phyloP scores from a whole-genome alignment of 2,888 invertebrate species.

The Ochropleura plecta region DNA sequence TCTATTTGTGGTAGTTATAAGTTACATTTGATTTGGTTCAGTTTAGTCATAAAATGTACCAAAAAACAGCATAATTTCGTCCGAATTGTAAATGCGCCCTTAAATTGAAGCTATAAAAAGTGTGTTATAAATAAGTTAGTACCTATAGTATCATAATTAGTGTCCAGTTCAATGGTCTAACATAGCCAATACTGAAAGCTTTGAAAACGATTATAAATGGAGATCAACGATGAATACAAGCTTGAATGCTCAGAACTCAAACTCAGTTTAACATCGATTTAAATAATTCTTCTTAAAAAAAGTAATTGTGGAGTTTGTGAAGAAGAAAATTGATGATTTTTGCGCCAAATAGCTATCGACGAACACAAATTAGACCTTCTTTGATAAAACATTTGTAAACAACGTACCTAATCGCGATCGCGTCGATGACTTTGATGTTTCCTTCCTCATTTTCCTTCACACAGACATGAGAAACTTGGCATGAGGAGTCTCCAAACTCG shows the following conservation, averaged over 20 bases:
- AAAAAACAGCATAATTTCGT: too few relatives aligned
- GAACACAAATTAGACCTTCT: constrained; percentile 35
- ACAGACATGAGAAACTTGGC: constrained; percentile 50
- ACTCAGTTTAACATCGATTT: not conserved
- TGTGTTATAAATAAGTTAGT: not conserved
- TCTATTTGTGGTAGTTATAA: too few relatives aligned
- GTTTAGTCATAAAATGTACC: too few relatives aligned
- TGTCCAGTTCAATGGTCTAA: not conserved
- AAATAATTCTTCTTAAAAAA: not conserved
- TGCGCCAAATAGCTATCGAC: not conserved
- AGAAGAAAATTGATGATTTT: not conserved
- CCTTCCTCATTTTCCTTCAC: constrained; percentile 43
- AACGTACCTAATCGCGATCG: constrained; percentile 42
- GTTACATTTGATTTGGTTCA: too few relatives aligned
- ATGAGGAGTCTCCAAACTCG: constrained; percentile 57
- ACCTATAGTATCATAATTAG: not conserved
- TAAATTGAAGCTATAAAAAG: constrained; percentile 5
- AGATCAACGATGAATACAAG: not conserved
- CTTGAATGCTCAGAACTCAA: too few relatives aligned
- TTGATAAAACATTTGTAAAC: constrained; percentile 46
- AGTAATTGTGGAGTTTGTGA: not conserved
- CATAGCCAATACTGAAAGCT: not conserved
- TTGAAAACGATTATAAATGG: not conserved
- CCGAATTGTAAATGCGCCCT: too few relatives aligned
- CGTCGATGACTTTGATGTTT: constrained; percentile 48